Percentiles rank a stretch among this genome's conserved stretches.
These are phyloP conservation scores for Papilio polytes DNA, from an alignment of 1,140 invertebrate species.

Conservation along the genomic window DNA sequence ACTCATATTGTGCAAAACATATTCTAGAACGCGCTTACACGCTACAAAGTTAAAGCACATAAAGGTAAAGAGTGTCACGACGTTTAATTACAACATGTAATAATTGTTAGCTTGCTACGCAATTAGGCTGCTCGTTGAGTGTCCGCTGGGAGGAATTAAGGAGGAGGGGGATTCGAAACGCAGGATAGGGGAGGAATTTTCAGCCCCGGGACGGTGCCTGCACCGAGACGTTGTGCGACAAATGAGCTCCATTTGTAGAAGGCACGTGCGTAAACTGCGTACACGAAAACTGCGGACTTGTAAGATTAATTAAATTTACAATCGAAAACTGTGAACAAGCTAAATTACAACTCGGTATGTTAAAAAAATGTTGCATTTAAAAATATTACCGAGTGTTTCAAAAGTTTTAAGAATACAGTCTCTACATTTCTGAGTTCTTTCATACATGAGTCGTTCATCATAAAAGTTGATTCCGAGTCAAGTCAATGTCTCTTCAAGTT, in stretches of 20 bases:
- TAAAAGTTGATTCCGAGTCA: conserved; percentile 3
- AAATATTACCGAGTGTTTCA: not conserved
- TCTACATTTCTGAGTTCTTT: not conserved
- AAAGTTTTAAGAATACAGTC: not conserved
- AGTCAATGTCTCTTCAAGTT: conserved; percentile 2
- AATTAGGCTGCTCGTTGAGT: conserved; percentile 15
- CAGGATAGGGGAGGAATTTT: not conserved
- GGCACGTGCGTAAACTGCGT: conserved; percentile 14
- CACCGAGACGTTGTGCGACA: conserved; percentile 1
- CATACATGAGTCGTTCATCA: not conserved
- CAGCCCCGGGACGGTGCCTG: not conserved
- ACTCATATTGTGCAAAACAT: not conserved
- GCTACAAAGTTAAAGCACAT: not conserved
- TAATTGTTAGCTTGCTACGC: conserved; percentile 19
- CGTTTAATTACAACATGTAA: conserved; percentile 20
- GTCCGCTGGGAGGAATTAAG: conserved; percentile 14
- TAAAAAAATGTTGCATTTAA: not conserved
- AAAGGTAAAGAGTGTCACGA: not conserved
- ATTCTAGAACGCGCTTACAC: not conserved
- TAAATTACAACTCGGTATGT: not conserved
- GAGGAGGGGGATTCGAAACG: not conserved
- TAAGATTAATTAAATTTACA: conserved; percentile 6
- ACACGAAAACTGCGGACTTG: conserved; percentile 12
- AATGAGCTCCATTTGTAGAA: conserved; percentile 12
- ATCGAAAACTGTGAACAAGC: not conserved